These are phyloP conservation scores for Sinosuthora webbiana DNA, from an alignment of 2,113 vertebrate species.

Conservation along the genomic window DNA sequence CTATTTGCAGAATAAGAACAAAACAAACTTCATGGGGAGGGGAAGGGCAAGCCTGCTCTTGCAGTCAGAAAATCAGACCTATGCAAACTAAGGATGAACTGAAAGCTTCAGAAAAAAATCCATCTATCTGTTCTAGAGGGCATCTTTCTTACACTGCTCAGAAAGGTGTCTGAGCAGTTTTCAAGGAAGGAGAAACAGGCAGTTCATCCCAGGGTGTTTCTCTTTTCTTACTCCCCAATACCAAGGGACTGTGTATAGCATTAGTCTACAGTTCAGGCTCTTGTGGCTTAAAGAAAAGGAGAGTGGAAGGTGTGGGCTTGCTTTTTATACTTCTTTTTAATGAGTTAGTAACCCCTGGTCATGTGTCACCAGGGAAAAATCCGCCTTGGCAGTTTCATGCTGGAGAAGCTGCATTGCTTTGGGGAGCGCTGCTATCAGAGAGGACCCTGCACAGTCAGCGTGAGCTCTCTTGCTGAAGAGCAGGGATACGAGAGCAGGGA, in stretches of 20 bases:
- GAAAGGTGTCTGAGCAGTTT: neutral
- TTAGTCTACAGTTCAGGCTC: neutral
- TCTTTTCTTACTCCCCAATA: neutral
- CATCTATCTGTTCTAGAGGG: neutral
- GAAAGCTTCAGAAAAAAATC: neutral
- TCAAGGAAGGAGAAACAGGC: neutral
- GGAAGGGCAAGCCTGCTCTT: neutral
- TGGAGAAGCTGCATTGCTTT: neutral
- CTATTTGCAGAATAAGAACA: neutral
- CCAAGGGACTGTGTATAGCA: neutral
- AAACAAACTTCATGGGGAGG: neutral
- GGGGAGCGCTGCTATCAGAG: rapidly evolving
- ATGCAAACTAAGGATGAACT: neutral
- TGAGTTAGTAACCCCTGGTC: neutral
- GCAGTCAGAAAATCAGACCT: neutral
- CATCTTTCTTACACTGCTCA: neutral
- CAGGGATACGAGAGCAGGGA: neutral
- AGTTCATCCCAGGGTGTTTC: neutral
- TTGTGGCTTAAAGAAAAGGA: neutral
- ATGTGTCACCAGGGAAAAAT: neutral
- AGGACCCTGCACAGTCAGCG: rapidly evolving
- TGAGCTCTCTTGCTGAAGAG: neutral
- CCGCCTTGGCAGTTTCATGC: neutral
- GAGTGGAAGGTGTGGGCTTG: neutral
- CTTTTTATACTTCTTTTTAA: neutral